Conservation (phyloP, 2,113 vertebrate genomes). For the Dipodomys ordii region DNA sequence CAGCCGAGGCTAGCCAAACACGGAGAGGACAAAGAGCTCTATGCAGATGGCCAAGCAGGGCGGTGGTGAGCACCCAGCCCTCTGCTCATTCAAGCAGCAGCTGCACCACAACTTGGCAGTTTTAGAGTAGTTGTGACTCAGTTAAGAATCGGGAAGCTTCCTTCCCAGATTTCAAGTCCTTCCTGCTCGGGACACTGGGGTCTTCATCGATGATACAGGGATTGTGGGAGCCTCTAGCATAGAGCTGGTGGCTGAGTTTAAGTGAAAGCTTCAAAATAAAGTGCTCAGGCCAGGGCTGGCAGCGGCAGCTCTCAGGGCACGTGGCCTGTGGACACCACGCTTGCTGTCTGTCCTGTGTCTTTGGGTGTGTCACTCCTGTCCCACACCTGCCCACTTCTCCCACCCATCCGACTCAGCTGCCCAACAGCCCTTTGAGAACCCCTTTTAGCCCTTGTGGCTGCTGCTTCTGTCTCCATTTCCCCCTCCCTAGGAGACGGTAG, state of each 20-base stretch:
- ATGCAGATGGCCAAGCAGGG: neutral
- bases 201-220: neutral
- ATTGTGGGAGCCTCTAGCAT: neutral
- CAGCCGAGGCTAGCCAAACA: neutral
- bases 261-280: constrained; percentile 3
- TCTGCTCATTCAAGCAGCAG: neutral
- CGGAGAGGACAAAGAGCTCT: neutral
- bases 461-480: constrained; percentile 14
- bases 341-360: neutral
- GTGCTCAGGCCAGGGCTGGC: neutral
- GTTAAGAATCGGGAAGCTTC: neutral
- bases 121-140: constrained; percentile 6
- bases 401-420: neutral
- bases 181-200: constrained; percentile 31
- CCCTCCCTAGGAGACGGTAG: constrained; percentile 44
- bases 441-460: neutral
- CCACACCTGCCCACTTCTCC: neutral
- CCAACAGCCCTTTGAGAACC: neutral
- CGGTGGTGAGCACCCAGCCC: neutral
- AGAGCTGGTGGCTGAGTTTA: constrained; percentile 30
- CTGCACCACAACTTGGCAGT: neutral
- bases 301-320: neutral
- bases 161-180: constrained; percentile 30
- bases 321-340: neutral
- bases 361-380: neutral